Evolutionary conservation across 2,888 invertebrate genomes (phyloP), one percentile per base, ranked within the genome.

Genomic region (Xanthia togata): DNA sequence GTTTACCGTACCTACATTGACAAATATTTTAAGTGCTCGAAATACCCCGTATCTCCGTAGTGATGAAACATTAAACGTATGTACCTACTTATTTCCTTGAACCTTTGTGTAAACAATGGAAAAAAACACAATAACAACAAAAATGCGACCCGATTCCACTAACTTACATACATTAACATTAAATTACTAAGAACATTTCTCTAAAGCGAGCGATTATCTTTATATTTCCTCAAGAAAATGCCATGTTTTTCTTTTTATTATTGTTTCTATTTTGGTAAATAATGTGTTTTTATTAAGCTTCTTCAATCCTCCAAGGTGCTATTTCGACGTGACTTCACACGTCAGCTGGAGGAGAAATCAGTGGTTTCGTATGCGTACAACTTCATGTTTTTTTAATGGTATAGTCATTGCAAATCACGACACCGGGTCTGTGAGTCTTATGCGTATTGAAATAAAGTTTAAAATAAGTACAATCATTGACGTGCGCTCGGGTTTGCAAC

Each of bases 231-330:
- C 11, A 53, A 23, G n/a, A 59, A 50, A 47, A 11, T 23, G 12
- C 12, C 14, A 17, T 50, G 0, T 41, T 59, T 59, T 38, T 57
- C n/a, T 70, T 47, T 38, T 12, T 3, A n/a, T 53, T 26, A 31
- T 14, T 70, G 4, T 47, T 11, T 47, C 31, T 4, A 9, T 9
- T 47, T 55, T 69, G n/a, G n/a, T 64, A 76, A 70, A 57, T 70
- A 70, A 31, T 57, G 35, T 26, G 5, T 53, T 44, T 41, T 8
- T 35, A 35, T 64, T 44, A 55, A 53, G 20, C 20, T 53, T 20
- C 6, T 31, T 6, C 11, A 57, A 79, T 59, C 20, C n/a, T 79
- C 20, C n/a, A 31, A 71, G n/a, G 5, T 47, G 5, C 2, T 26
- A 20, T 50, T 44, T 23, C 12, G 6, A 26, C 23, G 23, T n/a